Conservation (phyloP, 2,113 vertebrate species). For the Nibea albiflora region DNA sequence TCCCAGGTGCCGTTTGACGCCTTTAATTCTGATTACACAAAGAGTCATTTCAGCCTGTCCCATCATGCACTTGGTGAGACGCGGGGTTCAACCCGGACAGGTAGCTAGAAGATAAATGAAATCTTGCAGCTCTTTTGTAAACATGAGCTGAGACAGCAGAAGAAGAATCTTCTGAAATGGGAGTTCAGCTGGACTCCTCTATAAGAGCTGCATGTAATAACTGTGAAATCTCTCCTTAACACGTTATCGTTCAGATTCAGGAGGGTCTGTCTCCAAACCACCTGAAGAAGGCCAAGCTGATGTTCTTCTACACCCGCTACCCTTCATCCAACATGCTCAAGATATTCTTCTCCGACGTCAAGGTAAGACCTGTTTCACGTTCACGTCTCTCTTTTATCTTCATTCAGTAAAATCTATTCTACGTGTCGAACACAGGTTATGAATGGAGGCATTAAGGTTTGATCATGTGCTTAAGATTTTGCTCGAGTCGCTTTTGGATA, state of each 20-base stretch:
- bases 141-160: no score
- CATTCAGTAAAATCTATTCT: constrained; percentile 4
- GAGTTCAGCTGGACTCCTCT: background rate
- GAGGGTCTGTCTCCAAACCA: constrained; percentile 99
- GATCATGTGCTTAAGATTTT: background rate
- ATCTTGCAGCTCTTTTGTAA: no score
- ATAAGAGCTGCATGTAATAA: background rate
- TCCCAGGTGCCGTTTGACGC: no score
- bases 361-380: constrained; percentile 86
- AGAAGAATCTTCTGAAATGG: background rate
- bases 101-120: background rate
- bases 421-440: no score
- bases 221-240: constrained; percentile 64
- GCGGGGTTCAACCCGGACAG: background rate
- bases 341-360: constrained; percentile 99
- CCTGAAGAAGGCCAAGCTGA: constrained; percentile 99
- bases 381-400: background rate
- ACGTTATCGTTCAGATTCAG: constrained; percentile 84
- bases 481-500: background rate
- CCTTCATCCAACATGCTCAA: constrained; percentile 99
- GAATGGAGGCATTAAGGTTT: no score
- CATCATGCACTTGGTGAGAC: background rate
- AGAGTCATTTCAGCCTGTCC: background rate
- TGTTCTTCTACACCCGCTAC: constrained; percentile 99
- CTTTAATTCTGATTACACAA: no score